phyloP scores from a whole-genome alignment of 1,140 invertebrate genomes.

The Pseudomyrmex dendroicus region DNA sequence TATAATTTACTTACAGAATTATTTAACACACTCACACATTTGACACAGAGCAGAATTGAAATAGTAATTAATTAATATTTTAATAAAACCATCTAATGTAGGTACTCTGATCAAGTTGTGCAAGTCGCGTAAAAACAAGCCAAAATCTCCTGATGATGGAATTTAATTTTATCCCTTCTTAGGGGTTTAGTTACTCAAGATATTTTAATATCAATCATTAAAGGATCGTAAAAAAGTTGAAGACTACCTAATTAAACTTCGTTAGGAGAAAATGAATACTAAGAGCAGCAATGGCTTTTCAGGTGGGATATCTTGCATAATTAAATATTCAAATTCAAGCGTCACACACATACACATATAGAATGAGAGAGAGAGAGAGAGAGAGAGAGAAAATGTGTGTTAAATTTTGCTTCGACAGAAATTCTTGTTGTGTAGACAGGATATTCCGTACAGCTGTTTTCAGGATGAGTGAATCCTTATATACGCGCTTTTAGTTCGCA shows the following conservation, averaged over 20 bases:
- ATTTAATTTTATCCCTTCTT: too few relatives aligned
- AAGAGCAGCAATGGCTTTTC: background rate
- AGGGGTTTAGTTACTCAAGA: background rate
- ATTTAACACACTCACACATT: background rate
- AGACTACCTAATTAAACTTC: background rate
- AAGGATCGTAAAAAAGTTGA: background rate
- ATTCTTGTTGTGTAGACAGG: too few relatives aligned
- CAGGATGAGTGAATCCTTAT: background rate
- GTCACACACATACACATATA: too few relatives aligned
- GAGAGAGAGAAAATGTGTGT: too few relatives aligned
- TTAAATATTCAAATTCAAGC: slow-evolving; percentile 29
- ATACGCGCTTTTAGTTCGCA: background rate
- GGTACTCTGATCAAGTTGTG: too few relatives aligned
- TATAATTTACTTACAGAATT: background rate
- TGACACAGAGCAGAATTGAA: too few relatives aligned
- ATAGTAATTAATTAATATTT: too few relatives aligned
- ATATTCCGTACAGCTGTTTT: slow-evolving; percentile 4
- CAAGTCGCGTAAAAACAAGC: too few relatives aligned
- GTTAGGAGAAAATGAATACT: slow-evolving; percentile 1
- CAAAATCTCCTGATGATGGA: too few relatives aligned
- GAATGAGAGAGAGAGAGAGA: too few relatives aligned
- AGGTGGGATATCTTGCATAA: slow-evolving; percentile 6
- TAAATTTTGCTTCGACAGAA: too few relatives aligned
- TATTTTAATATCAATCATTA: background rate
- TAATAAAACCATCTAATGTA: too few relatives aligned